Evolutionary conservation across 2,797 vertebrate genomes (phyloP), one percentile per base, ranked within the genome.

Genomic region (Myotis planiceps): DNA sequence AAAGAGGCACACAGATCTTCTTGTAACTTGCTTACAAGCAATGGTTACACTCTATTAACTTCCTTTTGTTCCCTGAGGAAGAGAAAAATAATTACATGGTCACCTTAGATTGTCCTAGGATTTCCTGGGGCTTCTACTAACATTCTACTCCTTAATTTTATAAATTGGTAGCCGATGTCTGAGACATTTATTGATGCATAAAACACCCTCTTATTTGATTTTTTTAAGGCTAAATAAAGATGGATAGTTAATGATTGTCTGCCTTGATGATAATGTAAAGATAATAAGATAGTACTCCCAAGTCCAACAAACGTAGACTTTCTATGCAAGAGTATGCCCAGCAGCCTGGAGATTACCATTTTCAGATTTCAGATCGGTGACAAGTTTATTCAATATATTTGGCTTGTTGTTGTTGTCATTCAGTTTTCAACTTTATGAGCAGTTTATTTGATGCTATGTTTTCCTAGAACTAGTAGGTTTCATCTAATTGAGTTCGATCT

Each of bases 381-480:
- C 19, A 47, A 10, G 1, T 90, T 75, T 71, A 1, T 80, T 88
- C 63, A 47, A 13, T 72, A 14, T 76, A 55, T 89, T 90, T 72
- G 34, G 21, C 27, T 88, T 80, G 3, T 58, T 89, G 75, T 63
- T 39, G 47, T 32, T 76, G 23, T 94, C 72, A 78, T 55, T 84
- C 83, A 80, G 69, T 60, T 92, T 81, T 89, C 78, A 88, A 63
- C 53, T 68, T 84, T 68, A 76, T 58, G 60, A 49, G 29, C 63
- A 68, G 29, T 39, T 93, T 81, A 42, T 80, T 2, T 71, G 81
- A 16, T 74, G 34, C 74, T 92, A 60, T 66, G 45, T 80, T 80
- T 83, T 71, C 25, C 71, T 60, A 76, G 15, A 49, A 27, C 25
- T 25, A 92, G 49, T 83, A 92, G 6, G 53, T 65, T 86, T 78